These are phyloP conservation scores for Heteronetta atricapilla DNA, from an alignment of 2,113 vertebrate genomes.

Conservation along the genomic window DNA sequence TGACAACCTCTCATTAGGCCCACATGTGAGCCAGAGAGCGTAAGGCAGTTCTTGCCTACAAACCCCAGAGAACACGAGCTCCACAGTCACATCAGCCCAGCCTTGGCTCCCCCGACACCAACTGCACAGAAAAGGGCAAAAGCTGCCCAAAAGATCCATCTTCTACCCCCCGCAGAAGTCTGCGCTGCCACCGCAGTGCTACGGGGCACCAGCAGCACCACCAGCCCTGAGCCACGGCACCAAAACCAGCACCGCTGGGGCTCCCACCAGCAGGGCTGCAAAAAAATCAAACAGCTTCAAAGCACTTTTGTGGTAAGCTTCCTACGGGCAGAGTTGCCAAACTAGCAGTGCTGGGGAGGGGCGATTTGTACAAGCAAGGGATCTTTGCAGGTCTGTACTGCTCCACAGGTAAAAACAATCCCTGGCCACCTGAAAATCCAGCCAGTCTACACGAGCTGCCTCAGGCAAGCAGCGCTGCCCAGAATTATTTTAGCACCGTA, in stretches of 20 bases:
- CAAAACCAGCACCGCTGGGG: not conserved
- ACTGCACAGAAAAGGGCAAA: not conserved
- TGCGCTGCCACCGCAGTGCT: accelerated
- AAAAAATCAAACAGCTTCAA: conserved; percentile 6
- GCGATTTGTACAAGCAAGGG: not conserved
- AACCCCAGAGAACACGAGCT: not conserved
- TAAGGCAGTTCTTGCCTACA: not conserved
- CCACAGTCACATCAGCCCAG: accelerated
- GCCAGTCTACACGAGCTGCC: not conserved
- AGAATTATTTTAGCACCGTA: accelerated
- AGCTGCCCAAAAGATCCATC: not conserved
- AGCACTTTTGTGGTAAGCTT: not conserved
- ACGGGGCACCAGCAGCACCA: not conserved
- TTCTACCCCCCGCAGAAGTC: accelerated
- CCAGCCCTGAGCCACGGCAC: not conserved
- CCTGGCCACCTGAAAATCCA: conserved; percentile 18
- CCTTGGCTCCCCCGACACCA: not conserved
- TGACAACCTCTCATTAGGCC: not conserved
- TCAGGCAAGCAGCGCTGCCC: not conserved
- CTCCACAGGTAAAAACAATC: not conserved
- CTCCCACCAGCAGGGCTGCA: conserved; percentile 16
- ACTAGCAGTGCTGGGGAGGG: not conserved
- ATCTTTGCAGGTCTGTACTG: not conserved
- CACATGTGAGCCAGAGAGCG: not conserved
- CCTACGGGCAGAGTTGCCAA: not conserved